Evolutionary conservation across 2,888 invertebrate genomes (phyloP).

Genomic region (Allygus modestus): DNA sequence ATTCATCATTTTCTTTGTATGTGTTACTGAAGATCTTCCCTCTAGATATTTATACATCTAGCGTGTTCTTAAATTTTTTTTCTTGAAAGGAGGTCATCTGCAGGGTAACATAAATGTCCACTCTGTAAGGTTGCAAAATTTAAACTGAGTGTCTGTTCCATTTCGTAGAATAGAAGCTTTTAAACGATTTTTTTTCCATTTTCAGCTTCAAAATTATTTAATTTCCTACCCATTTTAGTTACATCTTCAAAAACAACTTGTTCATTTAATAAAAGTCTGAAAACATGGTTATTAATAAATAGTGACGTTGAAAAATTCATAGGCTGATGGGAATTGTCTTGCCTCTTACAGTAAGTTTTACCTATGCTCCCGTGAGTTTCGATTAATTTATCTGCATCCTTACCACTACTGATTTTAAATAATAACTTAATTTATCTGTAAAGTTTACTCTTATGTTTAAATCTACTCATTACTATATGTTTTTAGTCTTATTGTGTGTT

Average conservation of each 20-base stretch:
- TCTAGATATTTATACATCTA: neutral
- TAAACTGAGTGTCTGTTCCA: neutral
- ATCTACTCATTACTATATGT: too few relatives aligned
- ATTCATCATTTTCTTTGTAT: conserved; percentile 11
- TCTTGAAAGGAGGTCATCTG: neutral
- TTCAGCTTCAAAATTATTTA: neutral
- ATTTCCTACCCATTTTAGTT: neutral
- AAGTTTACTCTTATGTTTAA: too few relatives aligned
- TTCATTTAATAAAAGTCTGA: neutral
- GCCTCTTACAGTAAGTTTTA: too few relatives aligned
- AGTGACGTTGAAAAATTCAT: neutral
- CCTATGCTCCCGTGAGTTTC: too few relatives aligned
- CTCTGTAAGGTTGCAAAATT: neutral
- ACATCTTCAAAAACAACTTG: neutral
- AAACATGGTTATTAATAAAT: neutral
- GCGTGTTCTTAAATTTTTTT: neutral
- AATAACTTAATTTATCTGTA: too few relatives aligned
- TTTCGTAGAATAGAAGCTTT: neutral
- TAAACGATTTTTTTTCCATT: conserved; percentile 1
- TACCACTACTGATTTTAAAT: too few relatives aligned
- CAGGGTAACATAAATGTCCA: neutral
- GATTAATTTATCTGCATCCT: too few relatives aligned
- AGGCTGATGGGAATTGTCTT: too few relatives aligned
- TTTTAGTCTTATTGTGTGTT: too few relatives aligned
- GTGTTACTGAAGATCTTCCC: neutral